Percentiles rank a stretch among this genome's conserved stretches.
Conservation (phyloP, 1,140 invertebrate species). For the Trachymyrmex septentrionalis region DNA sequence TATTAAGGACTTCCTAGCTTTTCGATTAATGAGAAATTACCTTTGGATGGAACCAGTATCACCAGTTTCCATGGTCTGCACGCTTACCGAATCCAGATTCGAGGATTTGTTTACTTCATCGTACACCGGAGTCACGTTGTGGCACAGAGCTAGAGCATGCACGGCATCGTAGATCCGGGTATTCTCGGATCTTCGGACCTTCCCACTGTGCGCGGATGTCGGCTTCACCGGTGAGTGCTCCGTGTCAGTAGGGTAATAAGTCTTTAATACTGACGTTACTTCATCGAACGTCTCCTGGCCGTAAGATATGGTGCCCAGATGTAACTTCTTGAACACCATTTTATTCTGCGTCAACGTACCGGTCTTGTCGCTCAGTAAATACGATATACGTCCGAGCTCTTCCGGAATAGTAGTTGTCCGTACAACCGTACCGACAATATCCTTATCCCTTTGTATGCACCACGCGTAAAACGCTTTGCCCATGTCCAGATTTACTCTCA, state of each 20-base stretch:
- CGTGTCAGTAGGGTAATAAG: slow-evolving; percentile 81
- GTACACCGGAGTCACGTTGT: slow-evolving; percentile 99
- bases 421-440: slow-evolving; percentile 98
- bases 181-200: slow-evolving; percentile 90
- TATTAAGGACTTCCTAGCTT: background rate
- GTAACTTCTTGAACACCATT: slow-evolving; percentile 98
- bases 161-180: slow-evolving; percentile 96
- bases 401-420: slow-evolving; percentile 99
- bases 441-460: slow-evolving; percentile 97
- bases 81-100: slow-evolving; percentile 81
- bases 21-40: slow-evolving; percentile 63
- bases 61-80: slow-evolving; percentile 80
- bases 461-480: slow-evolving; percentile 99
- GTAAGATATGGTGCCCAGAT: slow-evolving; percentile 96
- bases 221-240: slow-evolving; percentile 80
- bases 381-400: slow-evolving; percentile 98
- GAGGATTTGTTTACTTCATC: slow-evolving; percentile 87
- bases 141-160: slow-evolving; percentile 97
- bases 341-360: slow-evolving; percentile 99
- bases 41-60: slow-evolving; percentile 85
- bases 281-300: slow-evolving; percentile 96
- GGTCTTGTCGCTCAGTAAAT: slow-evolving; percentile 98
- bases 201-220: slow-evolving; percentile 80
- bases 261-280: slow-evolving; percentile 85
- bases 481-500: slow-evolving; percentile 99